Evolutionary conservation across 2,888 invertebrate genomes (phyloP).

Genomic region (Leptogaster cylindrica): DNA sequence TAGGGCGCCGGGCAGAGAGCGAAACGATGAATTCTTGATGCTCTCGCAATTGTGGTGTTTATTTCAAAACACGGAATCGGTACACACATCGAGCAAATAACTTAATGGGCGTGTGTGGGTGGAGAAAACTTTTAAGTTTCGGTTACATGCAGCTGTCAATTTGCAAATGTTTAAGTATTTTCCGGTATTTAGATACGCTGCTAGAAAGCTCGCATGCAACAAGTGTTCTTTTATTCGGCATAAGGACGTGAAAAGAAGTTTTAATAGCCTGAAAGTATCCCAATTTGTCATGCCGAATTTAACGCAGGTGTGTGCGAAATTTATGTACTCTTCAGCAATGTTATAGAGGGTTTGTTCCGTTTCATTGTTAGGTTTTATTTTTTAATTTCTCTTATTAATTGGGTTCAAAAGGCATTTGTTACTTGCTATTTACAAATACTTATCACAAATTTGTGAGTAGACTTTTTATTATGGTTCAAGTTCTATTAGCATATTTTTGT

Average conservation of each 20-base stretch:
- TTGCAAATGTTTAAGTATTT: slow-evolving; percentile 37
- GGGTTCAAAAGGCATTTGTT: too few species aligned
- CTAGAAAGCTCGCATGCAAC: slow-evolving; percentile 18
- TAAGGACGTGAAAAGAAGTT: slow-evolving; percentile 36
- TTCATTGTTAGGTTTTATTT: too few species aligned
- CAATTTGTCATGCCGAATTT: slow-evolving; percentile 24
- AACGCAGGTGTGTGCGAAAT: background rate
- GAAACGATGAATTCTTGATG: background rate
- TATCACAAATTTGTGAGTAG: too few species aligned
- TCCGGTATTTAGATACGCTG: slow-evolving; percentile 34
- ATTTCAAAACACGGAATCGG: slow-evolving; percentile 16
- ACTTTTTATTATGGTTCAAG: too few species aligned
- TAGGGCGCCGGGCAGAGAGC: background rate
- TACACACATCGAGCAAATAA: too few species aligned
- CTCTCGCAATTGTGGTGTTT: slow-evolving; percentile 14
- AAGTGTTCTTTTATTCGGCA: slow-evolving; percentile 28
- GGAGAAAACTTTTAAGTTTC: slow-evolving; percentile 29
- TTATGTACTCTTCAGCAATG: too few species aligned
- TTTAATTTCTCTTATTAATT: too few species aligned
- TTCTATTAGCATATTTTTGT: too few species aligned
- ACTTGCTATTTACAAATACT: too few species aligned
- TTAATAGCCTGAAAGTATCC: slow-evolving; percentile 29
- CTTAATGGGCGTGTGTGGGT: slow-evolving; percentile 10
- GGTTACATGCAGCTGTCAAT: slow-evolving; percentile 37
- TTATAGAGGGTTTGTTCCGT: too few species aligned